Conservation (phyloP, 2,797 vertebrate species). For the Sitta carolinensis region DNA sequence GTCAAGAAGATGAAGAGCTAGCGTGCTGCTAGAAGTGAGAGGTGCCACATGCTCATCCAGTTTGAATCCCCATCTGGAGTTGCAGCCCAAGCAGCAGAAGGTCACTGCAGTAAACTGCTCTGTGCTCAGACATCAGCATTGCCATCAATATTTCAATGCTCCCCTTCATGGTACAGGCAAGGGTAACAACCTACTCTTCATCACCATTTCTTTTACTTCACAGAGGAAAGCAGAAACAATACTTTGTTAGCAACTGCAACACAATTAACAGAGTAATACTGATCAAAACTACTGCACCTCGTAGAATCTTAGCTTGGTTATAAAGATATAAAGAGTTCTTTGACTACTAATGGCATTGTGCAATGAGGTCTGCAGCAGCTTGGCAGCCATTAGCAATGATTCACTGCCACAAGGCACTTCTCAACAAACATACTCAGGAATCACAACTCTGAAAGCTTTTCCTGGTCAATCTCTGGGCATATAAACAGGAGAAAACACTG, state of each 20-base stretch:
- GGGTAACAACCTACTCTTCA: not conserved
- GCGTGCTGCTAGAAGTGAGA: not conserved
- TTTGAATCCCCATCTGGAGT: not conserved
- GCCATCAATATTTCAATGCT: not conserved
- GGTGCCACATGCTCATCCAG: not conserved
- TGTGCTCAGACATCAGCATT: not conserved
- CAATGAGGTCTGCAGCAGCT: not conserved
- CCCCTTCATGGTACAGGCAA: not conserved
- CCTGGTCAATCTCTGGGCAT: not conserved
- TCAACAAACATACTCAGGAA: not conserved
- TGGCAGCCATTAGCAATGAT: not conserved
- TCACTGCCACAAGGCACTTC: not conserved
- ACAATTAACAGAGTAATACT: not conserved
- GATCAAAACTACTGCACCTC: not conserved
- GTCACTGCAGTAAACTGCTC: not conserved
- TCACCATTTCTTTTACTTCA: not conserved
- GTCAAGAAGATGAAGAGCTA: constrained; percentile 18
- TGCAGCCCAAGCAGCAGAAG: not conserved
- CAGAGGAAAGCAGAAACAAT: not conserved
- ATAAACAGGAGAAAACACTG: not conserved
- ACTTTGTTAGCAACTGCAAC: not conserved
- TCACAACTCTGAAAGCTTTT: not conserved
- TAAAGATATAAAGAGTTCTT: not conserved
- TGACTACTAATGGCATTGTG: not conserved
- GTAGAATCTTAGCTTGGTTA: not conserved